phyloP scores from a whole-genome alignment of 1,140 invertebrate species.

The Pogonus chalceus region DNA sequence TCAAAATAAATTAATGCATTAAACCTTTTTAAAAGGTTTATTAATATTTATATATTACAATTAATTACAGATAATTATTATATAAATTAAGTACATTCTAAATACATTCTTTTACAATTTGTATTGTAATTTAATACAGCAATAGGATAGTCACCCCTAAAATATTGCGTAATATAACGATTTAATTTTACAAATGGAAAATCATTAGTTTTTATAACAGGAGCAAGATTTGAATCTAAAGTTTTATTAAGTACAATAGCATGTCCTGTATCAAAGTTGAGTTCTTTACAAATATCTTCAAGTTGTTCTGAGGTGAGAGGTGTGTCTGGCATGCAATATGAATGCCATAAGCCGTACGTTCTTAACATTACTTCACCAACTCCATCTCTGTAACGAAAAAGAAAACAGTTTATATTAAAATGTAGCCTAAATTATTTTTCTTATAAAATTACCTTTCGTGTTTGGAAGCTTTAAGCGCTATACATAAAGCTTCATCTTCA shows the following conservation, averaged over 20 bases:
- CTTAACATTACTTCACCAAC: constrained; percentile 44
- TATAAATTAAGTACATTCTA: background rate
- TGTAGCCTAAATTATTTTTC: background rate
- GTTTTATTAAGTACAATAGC: background rate
- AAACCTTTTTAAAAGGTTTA: too few species aligned
- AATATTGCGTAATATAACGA: background rate
- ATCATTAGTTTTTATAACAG: background rate
- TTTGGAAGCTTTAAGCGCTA: constrained; percentile 20
- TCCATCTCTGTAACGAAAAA: constrained; percentile 31
- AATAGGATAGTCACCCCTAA: background rate
- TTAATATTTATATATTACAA: too few species aligned
- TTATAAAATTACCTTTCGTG: constrained; percentile 8
- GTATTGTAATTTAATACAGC: background rate
- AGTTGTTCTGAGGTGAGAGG: constrained; percentile 29
- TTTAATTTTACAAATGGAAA: background rate
- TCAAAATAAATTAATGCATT: too few species aligned
- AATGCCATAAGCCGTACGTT: constrained; percentile 47
- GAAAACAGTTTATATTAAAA: constrained; percentile 1
- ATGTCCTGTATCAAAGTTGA: constrained; percentile 26
- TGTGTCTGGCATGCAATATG: constrained; percentile 42
- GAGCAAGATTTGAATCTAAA: background rate
- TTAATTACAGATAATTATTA: too few species aligned
- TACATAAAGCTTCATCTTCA: constrained; percentile 54
- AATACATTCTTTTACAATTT: background rate
- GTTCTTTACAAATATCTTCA: constrained; percentile 34